phyloP scores from a whole-genome alignment of 2,888 invertebrate species.

The Hypsopygia costalis region DNA sequence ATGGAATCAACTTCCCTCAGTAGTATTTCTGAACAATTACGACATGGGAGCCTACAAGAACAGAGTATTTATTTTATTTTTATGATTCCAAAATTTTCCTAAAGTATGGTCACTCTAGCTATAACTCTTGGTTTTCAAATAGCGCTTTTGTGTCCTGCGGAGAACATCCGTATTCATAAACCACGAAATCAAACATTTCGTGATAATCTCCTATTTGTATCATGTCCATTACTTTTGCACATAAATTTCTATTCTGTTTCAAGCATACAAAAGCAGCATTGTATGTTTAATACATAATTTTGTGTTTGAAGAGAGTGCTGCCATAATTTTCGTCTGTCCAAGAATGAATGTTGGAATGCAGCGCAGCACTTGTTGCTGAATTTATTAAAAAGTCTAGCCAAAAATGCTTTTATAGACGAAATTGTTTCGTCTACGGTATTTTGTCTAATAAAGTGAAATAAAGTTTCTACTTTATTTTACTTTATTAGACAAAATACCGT shows the following conservation, averaged over 20 bases:
- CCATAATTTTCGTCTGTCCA: neutral
- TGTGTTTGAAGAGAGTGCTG: neutral
- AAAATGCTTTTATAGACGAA: neutral
- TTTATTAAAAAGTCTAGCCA: neutral
- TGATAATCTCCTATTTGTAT: slow-evolving; percentile 15
- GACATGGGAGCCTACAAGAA: too few species aligned
- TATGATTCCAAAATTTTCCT: slow-evolving; percentile 1
- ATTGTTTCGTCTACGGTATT: neutral
- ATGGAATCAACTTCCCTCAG: too few species aligned
- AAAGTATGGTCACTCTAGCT: slow-evolving; percentile 31
- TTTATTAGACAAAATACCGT: neutral
- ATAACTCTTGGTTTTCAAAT: slow-evolving; percentile 60
- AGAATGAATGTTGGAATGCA: slow-evolving; percentile 1
- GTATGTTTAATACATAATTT: neutral
- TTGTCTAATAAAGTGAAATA: neutral
- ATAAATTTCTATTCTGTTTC: slow-evolving; percentile 5
- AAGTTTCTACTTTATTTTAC: too few species aligned
- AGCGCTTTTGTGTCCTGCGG: slow-evolving; percentile 54
- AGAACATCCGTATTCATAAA: slow-evolving; percentile 47
- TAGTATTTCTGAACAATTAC: too few species aligned
- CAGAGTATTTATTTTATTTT: too few species aligned
- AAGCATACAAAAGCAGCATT: neutral
- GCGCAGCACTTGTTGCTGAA: slow-evolving; percentile 3
- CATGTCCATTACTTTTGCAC: slow-evolving; percentile 18
- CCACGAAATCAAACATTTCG: slow-evolving; percentile 24